Conservation (phyloP, 64 coral and sea anemone genomes). For the Stichodactyla mertensii region DNA sequence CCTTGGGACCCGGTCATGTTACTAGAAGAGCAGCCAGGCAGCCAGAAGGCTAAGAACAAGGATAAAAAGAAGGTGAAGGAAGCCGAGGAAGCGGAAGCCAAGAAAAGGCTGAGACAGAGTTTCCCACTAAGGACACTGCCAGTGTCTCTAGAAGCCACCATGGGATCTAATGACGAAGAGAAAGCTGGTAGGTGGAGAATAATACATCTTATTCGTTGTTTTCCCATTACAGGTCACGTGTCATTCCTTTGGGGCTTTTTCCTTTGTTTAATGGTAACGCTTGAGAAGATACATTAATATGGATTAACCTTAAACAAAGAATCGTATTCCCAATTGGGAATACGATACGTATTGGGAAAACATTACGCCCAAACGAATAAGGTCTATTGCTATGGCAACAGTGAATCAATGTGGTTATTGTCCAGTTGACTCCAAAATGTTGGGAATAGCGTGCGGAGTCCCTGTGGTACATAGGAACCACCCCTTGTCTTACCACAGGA, state of each 20-base stretch:
- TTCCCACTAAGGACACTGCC: conserved; percentile 75
- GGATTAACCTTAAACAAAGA: too few species aligned
- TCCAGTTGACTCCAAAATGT: background rate
- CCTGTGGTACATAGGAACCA: too few species aligned
- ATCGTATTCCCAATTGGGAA: too few species aligned
- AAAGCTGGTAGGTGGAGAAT: conserved; percentile 53
- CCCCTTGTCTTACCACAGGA: too few species aligned
- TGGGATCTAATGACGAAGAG: conserved; percentile 75
- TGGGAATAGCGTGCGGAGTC: too few species aligned
- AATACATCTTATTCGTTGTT: too few species aligned
- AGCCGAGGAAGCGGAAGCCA: conserved; percentile 46
- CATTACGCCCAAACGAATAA: too few species aligned
- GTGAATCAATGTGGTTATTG: background rate
- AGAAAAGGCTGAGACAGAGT: conserved; percentile 37
- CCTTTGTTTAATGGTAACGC: too few species aligned
- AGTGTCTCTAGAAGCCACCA: conserved; percentile 79
- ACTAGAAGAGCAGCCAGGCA: conserved; percentile 60
- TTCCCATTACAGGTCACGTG: too few species aligned
- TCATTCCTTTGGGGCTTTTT: too few species aligned
- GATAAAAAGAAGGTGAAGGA: conserved; percentile 69
- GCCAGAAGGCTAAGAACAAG: conserved; percentile 58
- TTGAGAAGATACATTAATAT: too few species aligned
- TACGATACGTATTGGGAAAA: too few species aligned
- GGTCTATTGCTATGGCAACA: background rate
- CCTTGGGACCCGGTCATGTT: conserved; percentile 83